These are phyloP conservation scores for Ceratotherium simum DNA, from an alignment of 2,113 vertebrate genomes.

Conservation along the genomic window DNA sequence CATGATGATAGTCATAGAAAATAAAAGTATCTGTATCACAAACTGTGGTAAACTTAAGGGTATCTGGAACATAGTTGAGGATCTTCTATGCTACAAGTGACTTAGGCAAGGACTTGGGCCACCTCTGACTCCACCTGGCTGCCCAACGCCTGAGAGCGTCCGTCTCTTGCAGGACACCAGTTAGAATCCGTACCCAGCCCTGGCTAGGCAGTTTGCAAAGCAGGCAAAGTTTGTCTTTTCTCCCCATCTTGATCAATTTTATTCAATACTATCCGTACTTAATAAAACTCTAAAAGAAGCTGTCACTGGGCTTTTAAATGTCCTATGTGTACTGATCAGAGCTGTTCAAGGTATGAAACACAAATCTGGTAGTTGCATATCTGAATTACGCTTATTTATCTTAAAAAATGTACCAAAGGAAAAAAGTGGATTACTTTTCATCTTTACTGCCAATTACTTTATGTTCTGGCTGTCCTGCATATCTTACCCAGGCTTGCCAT, in stretches of 20 bases:
- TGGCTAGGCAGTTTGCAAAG: neutral
- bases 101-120: neutral
- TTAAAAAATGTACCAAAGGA: neutral
- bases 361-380: neutral
- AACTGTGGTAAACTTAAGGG: neutral
- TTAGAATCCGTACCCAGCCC: neutral
- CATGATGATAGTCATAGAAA: neutral
- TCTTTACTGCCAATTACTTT: neutral
- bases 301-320: neutral
- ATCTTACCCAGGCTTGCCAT: neutral
- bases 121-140: neutral
- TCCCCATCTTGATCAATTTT: neutral
- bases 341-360: neutral
- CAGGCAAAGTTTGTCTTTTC: neutral
- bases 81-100: neutral
- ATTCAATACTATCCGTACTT: neutral
- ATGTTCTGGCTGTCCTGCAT: neutral
- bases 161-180: neutral
- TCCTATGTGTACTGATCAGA: neutral
- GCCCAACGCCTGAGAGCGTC: neutral
- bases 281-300: neutral
- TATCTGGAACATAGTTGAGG: neutral
- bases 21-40: constrained; percentile 11
- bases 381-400: neutral
- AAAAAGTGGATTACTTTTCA: neutral